Evolutionary conservation across 2,797 vertebrate genomes (phyloP), one percentile per base, ranked within the genome.

Genomic region (Furcifer pardalis): DNA sequence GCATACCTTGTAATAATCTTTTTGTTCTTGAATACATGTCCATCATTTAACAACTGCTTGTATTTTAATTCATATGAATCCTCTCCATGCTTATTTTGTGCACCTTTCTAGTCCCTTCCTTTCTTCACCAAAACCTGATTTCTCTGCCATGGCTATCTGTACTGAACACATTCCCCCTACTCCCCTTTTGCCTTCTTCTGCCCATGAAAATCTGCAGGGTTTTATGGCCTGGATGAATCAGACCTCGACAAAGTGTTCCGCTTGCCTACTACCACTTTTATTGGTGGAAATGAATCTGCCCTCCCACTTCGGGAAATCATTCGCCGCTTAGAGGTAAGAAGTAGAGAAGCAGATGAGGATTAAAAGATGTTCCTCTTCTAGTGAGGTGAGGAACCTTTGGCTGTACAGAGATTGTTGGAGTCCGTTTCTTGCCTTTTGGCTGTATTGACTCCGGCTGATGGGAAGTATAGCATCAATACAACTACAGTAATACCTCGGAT

Each of bases 231-330:
- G 89, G 93, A 96, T 2, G 97, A 98, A 82, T 95, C 97, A 0
- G 97, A 98, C 91, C 92, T 99, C 30, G 98, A 99, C 96, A 97
- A 97, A 85, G 97, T 98, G 79, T 99, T 99, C 94, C 96, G 96
- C 40, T 95, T 99, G 83, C 98, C 98, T 84, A 98, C 96, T 37
- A 99, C 98, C 87, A 99, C 98, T 5, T 99, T 97, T 95, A 98
- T 99, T 3, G 98, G 98, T 0, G 98, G 98, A 56, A 97, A 92
- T 1, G 97, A 98, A 86, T 97, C 95, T 0, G 94, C 97, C 12
- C 92, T 99, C 87, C 96, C 98, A 0, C 97, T 99, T 71, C 96
- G 97, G 66, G 98, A 99, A 92, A 99, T 99, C 89, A 98, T 99
- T 82, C 96, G 93, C 1, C 96, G 98, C 21, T 96, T 99, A 8